These are phyloP conservation scores for Smutsia temminckii DNA, from an alignment of 2,797 vertebrate genomes.

Conservation along the genomic window DNA sequence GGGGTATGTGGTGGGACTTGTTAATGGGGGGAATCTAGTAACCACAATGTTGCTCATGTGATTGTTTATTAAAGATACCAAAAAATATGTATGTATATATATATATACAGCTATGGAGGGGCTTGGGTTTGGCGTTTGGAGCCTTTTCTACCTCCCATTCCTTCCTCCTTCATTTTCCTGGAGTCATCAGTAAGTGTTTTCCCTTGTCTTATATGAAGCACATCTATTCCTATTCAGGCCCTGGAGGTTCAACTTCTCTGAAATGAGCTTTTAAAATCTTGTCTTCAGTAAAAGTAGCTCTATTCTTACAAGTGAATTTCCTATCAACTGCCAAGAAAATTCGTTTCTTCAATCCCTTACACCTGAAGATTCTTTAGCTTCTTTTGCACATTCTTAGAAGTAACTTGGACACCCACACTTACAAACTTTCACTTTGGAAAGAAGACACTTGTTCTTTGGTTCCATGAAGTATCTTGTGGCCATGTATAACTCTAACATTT, in stretches of 20 bases:
- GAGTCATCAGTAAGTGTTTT: background rate
- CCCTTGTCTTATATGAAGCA: background rate
- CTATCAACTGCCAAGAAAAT: background rate
- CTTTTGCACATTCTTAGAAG: background rate
- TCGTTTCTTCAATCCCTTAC: background rate
- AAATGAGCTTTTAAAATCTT: background rate
- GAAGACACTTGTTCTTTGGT: background rate
- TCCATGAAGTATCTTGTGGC: background rate
- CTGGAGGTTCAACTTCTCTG: background rate
- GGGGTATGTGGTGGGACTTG: too few species aligned
- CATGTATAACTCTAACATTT: background rate
- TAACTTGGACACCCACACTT: background rate
- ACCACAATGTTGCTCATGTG: too few species aligned
- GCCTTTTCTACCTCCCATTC: background rate
- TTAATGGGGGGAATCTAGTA: too few species aligned
- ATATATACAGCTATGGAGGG: background rate
- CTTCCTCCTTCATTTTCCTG: background rate
- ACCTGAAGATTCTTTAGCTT: background rate
- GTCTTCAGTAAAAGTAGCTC: background rate
- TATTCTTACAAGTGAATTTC: background rate
- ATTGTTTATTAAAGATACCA: too few species aligned
- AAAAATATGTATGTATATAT: too few species aligned
- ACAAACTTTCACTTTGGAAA: background rate
- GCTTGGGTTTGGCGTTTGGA: background rate
- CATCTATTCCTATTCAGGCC: background rate